Evolutionary conservation across 2,113 vertebrate genomes (phyloP).

Genomic region (Danio rerio): GRCz12tu NC_133187.1:13312501-13313000

Average conservation of each 20-base stretch:
- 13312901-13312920: background rate
- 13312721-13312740: background rate
- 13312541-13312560: slow-evolving; percentile 39
- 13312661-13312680: background rate
- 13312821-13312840: background rate
- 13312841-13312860: background rate
- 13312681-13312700: background rate
- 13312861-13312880: background rate
- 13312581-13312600: slow-evolving; percentile 97
- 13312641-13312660: background rate
- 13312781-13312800: background rate
- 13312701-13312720: background rate
- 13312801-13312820: background rate
- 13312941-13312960: background rate
- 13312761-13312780: background rate
- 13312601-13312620: slow-evolving; percentile 99
- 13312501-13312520: slow-evolving; percentile 2
- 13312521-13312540: background rate
- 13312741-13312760: background rate
- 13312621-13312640: slow-evolving; percentile 96
- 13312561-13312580: slow-evolving; percentile 84
- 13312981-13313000: background rate
- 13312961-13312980: background rate
- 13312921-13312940: background rate
- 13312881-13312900: background rate